A percentile compares a stretch with the other conserved stretches of the same genome.
phyloP scores from a whole-genome alignment of 2,797 vertebrate species.

The Pantherophis vulpinus region DNA sequence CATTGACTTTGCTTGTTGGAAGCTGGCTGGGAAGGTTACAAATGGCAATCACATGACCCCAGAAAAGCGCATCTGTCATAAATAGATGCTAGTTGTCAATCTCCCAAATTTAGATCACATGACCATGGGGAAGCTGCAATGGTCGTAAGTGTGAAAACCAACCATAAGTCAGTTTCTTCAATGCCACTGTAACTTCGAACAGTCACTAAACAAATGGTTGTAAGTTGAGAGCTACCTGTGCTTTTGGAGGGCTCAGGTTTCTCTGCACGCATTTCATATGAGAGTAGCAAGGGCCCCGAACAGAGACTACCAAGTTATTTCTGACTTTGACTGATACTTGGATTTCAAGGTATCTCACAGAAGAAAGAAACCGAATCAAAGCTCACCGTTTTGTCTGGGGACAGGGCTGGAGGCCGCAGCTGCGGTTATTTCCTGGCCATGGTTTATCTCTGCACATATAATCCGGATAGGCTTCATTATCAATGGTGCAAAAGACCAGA shows the following conservation, averaged over 20 bases:
- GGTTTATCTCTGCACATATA: constrained; percentile 82
- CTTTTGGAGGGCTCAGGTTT: not conserved
- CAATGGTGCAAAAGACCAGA: constrained; percentile 86
- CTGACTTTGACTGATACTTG: not conserved
- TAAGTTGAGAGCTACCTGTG: not conserved
- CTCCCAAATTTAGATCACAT: not conserved
- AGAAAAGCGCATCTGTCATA: not conserved
- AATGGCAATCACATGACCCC: rapidly evolving
- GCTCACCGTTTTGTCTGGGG: constrained; percentile 83
- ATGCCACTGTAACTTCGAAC: not conserved
- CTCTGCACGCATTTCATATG: not conserved
- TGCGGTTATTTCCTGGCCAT: constrained; percentile 79
- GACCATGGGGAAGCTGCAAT: not conserved
- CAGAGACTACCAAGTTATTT: not conserved
- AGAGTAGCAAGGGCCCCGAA: not conserved
- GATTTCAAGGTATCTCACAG: constrained; percentile 1
- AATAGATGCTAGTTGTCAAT: not conserved
- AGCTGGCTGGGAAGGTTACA: not conserved
- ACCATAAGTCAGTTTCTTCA: not conserved
- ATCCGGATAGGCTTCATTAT: constrained; percentile 87
- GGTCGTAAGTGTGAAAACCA: not conserved
- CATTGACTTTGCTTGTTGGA: not conserved
- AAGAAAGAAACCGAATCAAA: constrained; percentile 17
- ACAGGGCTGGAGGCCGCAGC: constrained; percentile 85
- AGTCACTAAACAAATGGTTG: not conserved